These are phyloP conservation scores for Orchestia grillus DNA, from an alignment of 1,140 invertebrate genomes.

Conservation along the genomic window DNA sequence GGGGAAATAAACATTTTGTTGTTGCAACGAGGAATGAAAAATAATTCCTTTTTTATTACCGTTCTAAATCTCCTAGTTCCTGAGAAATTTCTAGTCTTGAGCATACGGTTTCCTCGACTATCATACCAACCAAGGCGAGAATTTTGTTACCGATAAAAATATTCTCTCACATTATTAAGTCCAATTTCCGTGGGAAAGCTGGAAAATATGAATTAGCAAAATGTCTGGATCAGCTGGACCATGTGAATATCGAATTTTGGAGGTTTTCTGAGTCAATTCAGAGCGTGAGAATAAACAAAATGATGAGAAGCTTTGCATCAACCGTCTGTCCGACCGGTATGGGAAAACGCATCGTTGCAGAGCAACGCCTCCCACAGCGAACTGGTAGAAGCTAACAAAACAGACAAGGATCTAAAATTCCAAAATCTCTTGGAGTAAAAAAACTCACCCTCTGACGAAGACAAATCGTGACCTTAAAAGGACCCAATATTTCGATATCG, in stretches of 20 bases:
- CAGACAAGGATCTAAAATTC: neutral
- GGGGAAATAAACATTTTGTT: neutral
- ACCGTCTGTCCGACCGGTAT: neutral
- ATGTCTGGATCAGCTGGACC: neutral
- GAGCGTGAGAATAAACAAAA: neutral
- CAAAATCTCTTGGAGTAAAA: neutral
- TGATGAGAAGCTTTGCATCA: neutral
- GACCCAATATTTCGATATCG: neutral
- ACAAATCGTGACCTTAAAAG: neutral
- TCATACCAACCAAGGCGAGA: neutral
- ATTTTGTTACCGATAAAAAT: neutral
- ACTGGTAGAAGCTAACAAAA: neutral
- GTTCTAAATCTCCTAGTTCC: neutral
- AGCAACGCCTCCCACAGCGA: neutral
- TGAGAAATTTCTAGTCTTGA: neutral
- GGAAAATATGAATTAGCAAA: neutral
- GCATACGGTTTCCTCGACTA: neutral
- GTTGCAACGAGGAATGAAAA: neutral
- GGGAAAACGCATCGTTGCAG: neutral
- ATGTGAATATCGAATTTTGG: neutral
- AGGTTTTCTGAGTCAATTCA: neutral
- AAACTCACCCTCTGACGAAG: neutral
- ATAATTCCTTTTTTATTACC: neutral
- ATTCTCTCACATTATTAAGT: neutral
- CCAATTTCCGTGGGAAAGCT: neutral